Evolutionary conservation across 2,797 vertebrate genomes (phyloP).

Genomic region (Peromyscus nudipes): DNA sequence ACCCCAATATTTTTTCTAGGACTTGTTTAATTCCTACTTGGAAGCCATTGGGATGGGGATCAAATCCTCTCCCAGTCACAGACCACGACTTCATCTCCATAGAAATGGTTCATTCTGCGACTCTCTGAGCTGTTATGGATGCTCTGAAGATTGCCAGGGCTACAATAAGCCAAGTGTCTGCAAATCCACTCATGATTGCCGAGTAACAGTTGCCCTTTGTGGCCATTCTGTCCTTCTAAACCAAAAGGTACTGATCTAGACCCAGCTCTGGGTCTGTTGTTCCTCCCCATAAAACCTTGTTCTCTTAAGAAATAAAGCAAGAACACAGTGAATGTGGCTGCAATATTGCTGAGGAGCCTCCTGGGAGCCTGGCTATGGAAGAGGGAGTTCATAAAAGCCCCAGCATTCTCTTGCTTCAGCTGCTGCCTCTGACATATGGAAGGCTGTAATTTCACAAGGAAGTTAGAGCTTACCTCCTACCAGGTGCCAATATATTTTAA

Average conservation of each 20-base stretch:
- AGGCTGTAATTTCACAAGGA: constrained; percentile 71
- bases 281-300: neutral
- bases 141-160: neutral
- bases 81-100: neutral
- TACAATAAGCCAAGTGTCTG: neutral
- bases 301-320: neutral
- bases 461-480: constrained; percentile 74
- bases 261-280: neutral
- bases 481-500: constrained; percentile 63
- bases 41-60: neutral
- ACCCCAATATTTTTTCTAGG: neutral
- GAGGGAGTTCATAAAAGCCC: neutral
- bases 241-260: neutral
- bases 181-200: too few species aligned
- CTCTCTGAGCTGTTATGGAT: neutral
- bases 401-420: constrained; percentile 52
- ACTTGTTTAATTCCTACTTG: rapidly evolving
- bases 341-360: neutral
- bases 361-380: neutral
- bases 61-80: neutral
- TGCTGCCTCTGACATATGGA: constrained; percentile 61
- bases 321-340: neutral
- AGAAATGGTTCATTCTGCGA: neutral
- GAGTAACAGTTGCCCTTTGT: neutral
- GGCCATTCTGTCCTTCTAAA: neutral